Evolutionary conservation across 2,888 invertebrate genomes (phyloP), one percentile per base, ranked within the genome.

Genomic region (Lasioglossum villosulum): DNA sequence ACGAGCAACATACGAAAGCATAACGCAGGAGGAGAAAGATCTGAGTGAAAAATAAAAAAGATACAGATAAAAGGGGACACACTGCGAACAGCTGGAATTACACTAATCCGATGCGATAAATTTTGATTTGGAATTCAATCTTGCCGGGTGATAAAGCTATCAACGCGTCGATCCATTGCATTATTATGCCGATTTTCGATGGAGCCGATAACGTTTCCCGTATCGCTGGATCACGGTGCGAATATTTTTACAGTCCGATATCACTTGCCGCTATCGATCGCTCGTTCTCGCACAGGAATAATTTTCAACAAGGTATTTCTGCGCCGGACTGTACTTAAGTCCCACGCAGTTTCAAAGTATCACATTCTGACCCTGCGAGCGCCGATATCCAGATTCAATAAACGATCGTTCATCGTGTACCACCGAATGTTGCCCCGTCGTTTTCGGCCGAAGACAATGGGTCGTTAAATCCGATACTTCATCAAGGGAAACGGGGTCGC

Each of bases 391-490:
- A 42, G 39, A 71, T 42, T 71, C 39, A 14, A 71, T 71, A 71
- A 42, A 42, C 39, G 70, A 71, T n/a, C n/a, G 70, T 71, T 42
- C 70, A 42, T 42, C 70, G 39, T 72, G 39, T 27, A 72, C 27
- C 45, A 45, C 30, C 72, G 66, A 76, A 76, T 66, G 77, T 77
- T 37, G 37, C 39, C 27, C 48, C 37, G 45, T 66, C 68, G 68
- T 68, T 68, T 63, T 42, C 75, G 63, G 63, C 30, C 66, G n/a
- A 48, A 34, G 68, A 77, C 77, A 78, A 78, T 78, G 48, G 37
- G 45, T 78, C 77, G 70, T 78, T 78, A 70, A 66, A 37, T 37
- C 52, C 77, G 30, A 52, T 68, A 70, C 52, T 78, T 37, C 39
- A 30, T 52, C 19, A 23, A 27, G 66, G 70, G 39, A 78, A 78